Evolutionary conservation across 2,888 invertebrate genomes (phyloP).

Genomic region (Unio delphinus): DNA sequence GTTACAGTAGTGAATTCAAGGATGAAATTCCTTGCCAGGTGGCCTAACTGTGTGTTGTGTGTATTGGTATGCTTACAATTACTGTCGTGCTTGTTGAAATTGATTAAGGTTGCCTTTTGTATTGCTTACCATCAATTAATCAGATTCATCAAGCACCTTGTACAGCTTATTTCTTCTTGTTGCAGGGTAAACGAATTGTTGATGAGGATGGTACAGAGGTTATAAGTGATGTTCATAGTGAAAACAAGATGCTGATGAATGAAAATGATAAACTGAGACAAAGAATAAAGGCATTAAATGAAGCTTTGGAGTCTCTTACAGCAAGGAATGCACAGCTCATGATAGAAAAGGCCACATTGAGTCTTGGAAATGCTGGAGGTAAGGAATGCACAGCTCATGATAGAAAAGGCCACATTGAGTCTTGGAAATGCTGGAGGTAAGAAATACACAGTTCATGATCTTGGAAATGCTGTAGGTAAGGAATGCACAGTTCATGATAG

Average conservation of each 20-base stretch:
- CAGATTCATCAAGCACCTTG: background rate
- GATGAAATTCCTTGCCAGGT: too few relatives aligned
- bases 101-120: too few relatives aligned
- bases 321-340: slow-evolving; percentile 84
- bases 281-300: slow-evolving; percentile 93
- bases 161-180: slow-evolving; percentile 1
- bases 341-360: slow-evolving; percentile 75
- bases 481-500: slow-evolving; percentile 81
- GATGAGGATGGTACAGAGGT: slow-evolving; percentile 89
- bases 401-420: slow-evolving; percentile 74
- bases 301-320: slow-evolving; percentile 90
- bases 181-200: slow-evolving; percentile 87
- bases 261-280: slow-evolving; percentile 91
- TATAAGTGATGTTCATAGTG: slow-evolving; percentile 95
- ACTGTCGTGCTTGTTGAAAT: too few relatives aligned
- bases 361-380: slow-evolving; percentile 67
- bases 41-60: too few relatives aligned
- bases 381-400: slow-evolving; percentile 82
- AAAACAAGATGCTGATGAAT: slow-evolving; percentile 91
- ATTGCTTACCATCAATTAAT: too few relatives aligned
- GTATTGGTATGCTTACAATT: too few relatives aligned
- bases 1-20: too few relatives aligned
- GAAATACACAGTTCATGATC: too few relatives aligned
- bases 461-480: too few relatives aligned
- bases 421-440: slow-evolving; percentile 51